Evolutionary conservation across 2,888 invertebrate species (phyloP), one percentile per base, ranked within the genome.

Genomic region (Myopa testacea): DNA sequence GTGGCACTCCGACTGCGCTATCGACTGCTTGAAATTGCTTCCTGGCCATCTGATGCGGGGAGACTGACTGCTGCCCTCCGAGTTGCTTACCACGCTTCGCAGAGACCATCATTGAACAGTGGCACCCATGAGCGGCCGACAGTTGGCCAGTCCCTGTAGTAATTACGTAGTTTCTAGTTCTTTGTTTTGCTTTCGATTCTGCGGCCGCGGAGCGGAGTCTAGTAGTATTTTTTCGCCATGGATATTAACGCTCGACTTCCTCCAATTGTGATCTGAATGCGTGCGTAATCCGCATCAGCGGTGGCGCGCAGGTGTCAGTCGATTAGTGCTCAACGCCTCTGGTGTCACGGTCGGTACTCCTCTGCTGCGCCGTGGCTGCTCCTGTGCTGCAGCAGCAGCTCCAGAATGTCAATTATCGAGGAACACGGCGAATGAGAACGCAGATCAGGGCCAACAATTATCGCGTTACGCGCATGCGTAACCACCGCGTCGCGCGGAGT

Each of bases 281-380:
- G 67, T 75, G 75, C 75, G 40, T 69, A 75, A 60, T 75, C 69
- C 58, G 58, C 75, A 60, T 75, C 69, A 60, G 58, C 75, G 45
- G 69, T 75, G 75, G 77, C 79, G 82, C 82, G 83, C 83, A 83
- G 83, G 83, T 83, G 82, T 82, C 81, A 82, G 79, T 82, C 82
- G 80, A 83, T 83, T 82, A 82, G 78, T 80, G 78, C 71, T 81
- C 79, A 78, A 78, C 81, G 80, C 81, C 81, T 81, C 76, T 78
- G 67, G 78, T 80, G 81, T 81, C 79, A 80, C 71, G 81, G 81
- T 70, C 78, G 78, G 10, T 26, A 26, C 62, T 26, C 81, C 81
- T 81, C 76, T 78, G 67, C 76, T 78, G 67, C 58, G 58, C 58
- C 58, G n/a, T 16, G 19, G 58, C 58, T 58, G 38, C 65, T 65